Evolutionary conservation across 2,113 vertebrate genomes (phyloP).

Genomic region (Alosa alosa): DNA sequence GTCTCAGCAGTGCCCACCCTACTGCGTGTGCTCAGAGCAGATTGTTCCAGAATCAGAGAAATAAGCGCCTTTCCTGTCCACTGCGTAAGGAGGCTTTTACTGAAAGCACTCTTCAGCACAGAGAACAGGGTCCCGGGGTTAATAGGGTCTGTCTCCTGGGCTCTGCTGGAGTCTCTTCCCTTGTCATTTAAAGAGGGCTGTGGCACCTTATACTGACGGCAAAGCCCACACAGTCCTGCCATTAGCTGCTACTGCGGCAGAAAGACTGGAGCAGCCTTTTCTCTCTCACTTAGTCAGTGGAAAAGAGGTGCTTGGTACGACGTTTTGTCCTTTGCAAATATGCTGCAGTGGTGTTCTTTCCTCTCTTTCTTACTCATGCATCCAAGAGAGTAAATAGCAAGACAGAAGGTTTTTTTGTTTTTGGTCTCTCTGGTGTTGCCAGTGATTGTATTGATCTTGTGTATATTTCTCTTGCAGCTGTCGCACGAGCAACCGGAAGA

Average conservation of each 20-base stretch:
- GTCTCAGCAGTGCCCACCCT: neutral
- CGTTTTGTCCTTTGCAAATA: too few species aligned
- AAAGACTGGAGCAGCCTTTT: neutral
- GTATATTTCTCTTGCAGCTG: constrained; percentile 75
- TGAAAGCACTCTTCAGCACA: neutral
- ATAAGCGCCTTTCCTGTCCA: neutral
- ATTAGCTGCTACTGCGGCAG: neutral
- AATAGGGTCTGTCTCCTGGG: constrained; percentile 21
- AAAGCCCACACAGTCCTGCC: neutral
- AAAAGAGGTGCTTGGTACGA: neutral
- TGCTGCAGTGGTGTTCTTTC: too few species aligned
- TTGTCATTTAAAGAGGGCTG: constrained; percentile 29
- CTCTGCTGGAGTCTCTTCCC: constrained; percentile 24
- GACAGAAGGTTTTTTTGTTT: too few species aligned
- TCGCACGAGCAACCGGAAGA: constrained; percentile 96
- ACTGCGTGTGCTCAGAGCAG: neutral
- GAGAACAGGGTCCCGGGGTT: constrained; percentile 25
- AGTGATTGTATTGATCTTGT: neutral
- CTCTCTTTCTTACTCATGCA: too few species aligned
- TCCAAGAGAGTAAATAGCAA: too few species aligned
- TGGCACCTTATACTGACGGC: constrained; percentile 21
- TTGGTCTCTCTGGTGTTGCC: too few species aligned
- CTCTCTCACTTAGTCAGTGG: neutral
- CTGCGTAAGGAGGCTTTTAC: neutral
- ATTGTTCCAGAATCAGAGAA: neutral